Base-by-base conservation (phyloP, 2,888 invertebrate genomes). In the Tromatobia lineatoria region DNA sequence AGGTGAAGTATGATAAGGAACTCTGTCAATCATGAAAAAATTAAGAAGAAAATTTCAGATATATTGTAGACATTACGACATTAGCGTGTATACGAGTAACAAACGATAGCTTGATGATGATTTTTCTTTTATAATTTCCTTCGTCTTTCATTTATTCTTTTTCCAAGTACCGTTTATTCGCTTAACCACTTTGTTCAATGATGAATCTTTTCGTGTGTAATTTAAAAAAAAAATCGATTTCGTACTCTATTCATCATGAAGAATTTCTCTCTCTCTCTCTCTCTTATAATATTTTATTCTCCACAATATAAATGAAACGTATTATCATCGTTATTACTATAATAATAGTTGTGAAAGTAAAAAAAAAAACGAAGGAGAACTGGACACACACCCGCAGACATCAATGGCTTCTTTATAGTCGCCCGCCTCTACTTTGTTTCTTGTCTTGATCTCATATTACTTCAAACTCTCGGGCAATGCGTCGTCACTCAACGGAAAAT, bases 301-400 rank as follows among this genome's bases (percentile, higher is more conserved):
- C 34, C 61, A 64, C 61, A n/a, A 38, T 64, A 64, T 38, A 64
- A 64, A 64, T 18, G 61, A 64, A 64, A 57, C 54, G 3, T 25
- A 64, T 38, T 64, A 64, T 42, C 61, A n/a, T 61, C n/a, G 59
- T 61, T 38, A 34, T 59, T 34, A 50, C 7, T 18, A 59, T 59
- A 45, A 59, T 59, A 29, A 73, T 73, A 45, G 47, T 50, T 18
- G 73, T 76, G 45, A 76, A 67, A 73, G 80, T 77, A 52, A 61
- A 45, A 66, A 75, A 74, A 45, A 59, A 61, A 76, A 80, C 70
- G 75, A 69, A 47, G 23, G 23, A 52, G 54, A 73, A 76, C 34
- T 25, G 18, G 25, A 71, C 52, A 80, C 70, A 47, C 45, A 50
- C 29, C 50, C 42, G 50, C 50, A 47, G 66, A 76, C 50, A 77